Percentiles rank a stretch among this genome's conserved stretches.
phyloP scores from a whole-genome alignment of 1,140 invertebrate genomes.

The Leptinotarsa texana region DNA sequence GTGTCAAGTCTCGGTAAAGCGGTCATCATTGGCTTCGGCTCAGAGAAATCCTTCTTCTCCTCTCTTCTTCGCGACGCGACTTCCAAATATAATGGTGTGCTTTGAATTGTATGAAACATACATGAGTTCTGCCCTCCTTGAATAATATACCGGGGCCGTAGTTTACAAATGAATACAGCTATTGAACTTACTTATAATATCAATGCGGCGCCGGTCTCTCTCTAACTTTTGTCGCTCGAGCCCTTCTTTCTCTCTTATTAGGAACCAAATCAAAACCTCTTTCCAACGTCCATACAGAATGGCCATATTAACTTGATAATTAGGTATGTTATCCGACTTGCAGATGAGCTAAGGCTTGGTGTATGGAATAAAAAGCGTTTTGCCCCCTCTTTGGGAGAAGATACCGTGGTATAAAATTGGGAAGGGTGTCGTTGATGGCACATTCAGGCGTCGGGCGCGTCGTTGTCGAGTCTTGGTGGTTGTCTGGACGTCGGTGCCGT shows the following conservation, averaged over 20 bases:
- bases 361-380: slow-evolving; percentile 57
- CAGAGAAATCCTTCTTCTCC: slow-evolving; percentile 33
- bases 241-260: slow-evolving; percentile 45
- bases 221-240: slow-evolving; percentile 48
- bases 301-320: slow-evolving; percentile 88
- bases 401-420: slow-evolving; percentile 55
- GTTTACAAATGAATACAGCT: slow-evolving; percentile 76
- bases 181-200: slow-evolving; percentile 77
- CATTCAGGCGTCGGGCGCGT: slow-evolving; percentile 54
- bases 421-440: slow-evolving; percentile 53
- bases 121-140: slow-evolving; percentile 55
- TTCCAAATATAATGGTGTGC: slow-evolving; percentile 50
- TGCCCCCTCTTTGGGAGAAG: slow-evolving; percentile 53
- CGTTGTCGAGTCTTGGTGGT: slow-evolving; percentile 40
- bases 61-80: slow-evolving; percentile 28
- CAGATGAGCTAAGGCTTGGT: slow-evolving; percentile 69
- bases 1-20: slow-evolving; percentile 2
- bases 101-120: slow-evolving; percentile 58
- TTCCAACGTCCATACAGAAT: slow-evolving; percentile 61
- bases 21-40: slow-evolving; percentile 28
- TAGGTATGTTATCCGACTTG: slow-evolving; percentile 87
- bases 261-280: slow-evolving; percentile 56
- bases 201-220: slow-evolving; percentile 61
- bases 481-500: slow-evolving; percentile 33
- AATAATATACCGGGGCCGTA: slow-evolving; percentile 57